phyloP scores from a whole-genome alignment of 2,888 invertebrate species.

The Gisinianus flammeolus region DNA sequence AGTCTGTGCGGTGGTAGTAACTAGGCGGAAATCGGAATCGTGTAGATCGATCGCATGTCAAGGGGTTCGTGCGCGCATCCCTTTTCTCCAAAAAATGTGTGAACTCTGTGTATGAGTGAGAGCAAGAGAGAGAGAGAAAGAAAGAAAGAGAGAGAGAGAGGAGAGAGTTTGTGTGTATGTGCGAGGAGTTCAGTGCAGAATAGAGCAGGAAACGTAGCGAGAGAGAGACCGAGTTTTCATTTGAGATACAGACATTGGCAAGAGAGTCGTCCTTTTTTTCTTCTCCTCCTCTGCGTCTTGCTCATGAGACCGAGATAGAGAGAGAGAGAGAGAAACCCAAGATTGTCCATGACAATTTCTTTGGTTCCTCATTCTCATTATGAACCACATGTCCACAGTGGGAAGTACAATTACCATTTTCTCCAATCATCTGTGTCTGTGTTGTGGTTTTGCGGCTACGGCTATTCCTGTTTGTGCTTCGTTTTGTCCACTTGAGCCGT shows the following conservation, averaged over 20 bases:
- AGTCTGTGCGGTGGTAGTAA: conserved; percentile 35
- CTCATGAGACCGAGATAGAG: background rate
- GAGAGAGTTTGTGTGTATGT: background rate
- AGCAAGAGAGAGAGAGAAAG: conserved; percentile 4
- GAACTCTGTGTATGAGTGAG: background rate
- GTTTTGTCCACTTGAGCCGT: too few species aligned
- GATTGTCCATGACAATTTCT: background rate
- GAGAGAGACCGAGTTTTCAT: conserved; percentile 3
- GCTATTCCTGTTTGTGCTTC: too few species aligned
- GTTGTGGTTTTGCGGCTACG: too few species aligned
- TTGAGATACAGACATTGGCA: conserved; percentile 11
- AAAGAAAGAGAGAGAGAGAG: background rate
- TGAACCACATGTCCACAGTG: conserved; percentile 17
- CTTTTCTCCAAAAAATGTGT: conserved; percentile 42
- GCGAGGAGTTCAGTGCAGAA: background rate
- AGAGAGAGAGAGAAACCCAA: background rate
- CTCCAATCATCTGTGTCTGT: background rate
- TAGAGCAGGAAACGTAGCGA: background rate
- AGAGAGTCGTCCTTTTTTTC: background rate
- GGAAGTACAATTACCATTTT: conserved; percentile 6
- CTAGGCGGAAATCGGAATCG: conserved; percentile 42
- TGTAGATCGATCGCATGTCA: conserved; percentile 58
- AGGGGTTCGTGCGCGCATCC: conserved; percentile 58
- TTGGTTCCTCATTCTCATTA: background rate
- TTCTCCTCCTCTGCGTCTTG: background rate